These are phyloP conservation scores for Capromys pilorides DNA, from an alignment of 2,797 vertebrate genomes.

Conservation along the genomic window DNA sequence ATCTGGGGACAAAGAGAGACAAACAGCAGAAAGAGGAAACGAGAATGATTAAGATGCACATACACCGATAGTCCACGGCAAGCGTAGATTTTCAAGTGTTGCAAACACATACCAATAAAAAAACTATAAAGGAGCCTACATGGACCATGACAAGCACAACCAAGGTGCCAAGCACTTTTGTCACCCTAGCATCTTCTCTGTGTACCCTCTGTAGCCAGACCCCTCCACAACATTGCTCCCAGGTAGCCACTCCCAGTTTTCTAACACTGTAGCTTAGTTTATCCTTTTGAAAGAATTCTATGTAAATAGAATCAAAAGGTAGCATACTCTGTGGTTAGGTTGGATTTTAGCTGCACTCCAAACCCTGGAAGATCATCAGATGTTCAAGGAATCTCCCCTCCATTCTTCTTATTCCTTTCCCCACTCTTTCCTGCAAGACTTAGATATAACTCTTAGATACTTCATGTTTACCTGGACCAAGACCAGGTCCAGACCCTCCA, in stretches of 20 bases:
- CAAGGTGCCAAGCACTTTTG: background rate
- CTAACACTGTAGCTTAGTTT: too few species aligned
- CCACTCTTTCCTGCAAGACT: background rate
- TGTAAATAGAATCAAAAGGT: background rate
- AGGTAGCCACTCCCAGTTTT: background rate
- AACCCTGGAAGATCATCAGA: background rate
- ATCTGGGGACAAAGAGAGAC: background rate
- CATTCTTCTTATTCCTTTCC: background rate
- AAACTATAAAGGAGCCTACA: background rate
- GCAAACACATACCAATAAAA: background rate
- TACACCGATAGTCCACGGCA: rapidly evolving
- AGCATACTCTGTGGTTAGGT: background rate
- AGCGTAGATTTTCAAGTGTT: background rate
- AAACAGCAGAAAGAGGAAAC: background rate
- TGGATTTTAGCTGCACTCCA: background rate
- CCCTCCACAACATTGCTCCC: too few species aligned
- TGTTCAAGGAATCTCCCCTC: background rate
- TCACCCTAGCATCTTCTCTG: background rate
- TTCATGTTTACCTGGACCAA: rapidly evolving
- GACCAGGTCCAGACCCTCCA: background rate
- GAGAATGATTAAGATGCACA: background rate
- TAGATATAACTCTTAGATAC: too few species aligned
- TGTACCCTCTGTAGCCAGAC: background rate
- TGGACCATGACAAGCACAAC: background rate
- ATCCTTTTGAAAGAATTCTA: background rate